Base-by-base conservation (phyloP, 2,888 invertebrate genomes). In the Busseola fusca region DNA sequence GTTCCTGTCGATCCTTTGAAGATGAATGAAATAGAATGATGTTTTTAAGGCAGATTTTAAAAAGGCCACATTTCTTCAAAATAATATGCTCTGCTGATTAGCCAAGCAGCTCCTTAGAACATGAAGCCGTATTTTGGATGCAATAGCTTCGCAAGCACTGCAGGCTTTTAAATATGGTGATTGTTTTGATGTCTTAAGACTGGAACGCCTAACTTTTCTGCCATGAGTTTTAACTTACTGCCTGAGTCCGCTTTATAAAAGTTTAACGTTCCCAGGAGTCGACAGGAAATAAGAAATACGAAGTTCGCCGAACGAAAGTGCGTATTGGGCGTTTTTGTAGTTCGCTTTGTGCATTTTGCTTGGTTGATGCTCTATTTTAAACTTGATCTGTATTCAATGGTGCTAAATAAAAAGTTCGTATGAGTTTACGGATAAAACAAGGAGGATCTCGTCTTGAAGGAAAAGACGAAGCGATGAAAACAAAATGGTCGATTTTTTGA, bases 141-240 rank as follows among this genome's bases (percentile, higher is more conserved):
- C 66, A 73, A 42, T 57, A 69, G 58, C 76, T 69, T 59, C 63
- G 58, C 69, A 82, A 84, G 75, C 77, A 66, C 73, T 37, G 72
- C 64, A 69, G 64, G 75, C 69, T 86, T 84, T 84, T 82, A 85
- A 84, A 83, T 84, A 84, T 84, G 84, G 85, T 84, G 83, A 84
- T 84, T 84, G 84, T 84, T 84, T 68, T 81, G 78, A 84, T 81
- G 83, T 79, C 74, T 84, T 81, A 68, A 75, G 74, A 76, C 81
- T 76, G 57, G 68, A 73, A 66, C 69, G 63, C 16, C 76, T 75
- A 84, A 84, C 79, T 84, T 84, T 71, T n/a, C 58, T 68, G 74
- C 81, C 81, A 76, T 81, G 79, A 79, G 71, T 74, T 77, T 66
- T 84, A 77, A 77, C 45, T 84, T 83, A 84, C 76, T 77, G 70